phyloP scores from a whole-genome alignment of 1,140 invertebrate species.

The Drosophila lini region DNA sequence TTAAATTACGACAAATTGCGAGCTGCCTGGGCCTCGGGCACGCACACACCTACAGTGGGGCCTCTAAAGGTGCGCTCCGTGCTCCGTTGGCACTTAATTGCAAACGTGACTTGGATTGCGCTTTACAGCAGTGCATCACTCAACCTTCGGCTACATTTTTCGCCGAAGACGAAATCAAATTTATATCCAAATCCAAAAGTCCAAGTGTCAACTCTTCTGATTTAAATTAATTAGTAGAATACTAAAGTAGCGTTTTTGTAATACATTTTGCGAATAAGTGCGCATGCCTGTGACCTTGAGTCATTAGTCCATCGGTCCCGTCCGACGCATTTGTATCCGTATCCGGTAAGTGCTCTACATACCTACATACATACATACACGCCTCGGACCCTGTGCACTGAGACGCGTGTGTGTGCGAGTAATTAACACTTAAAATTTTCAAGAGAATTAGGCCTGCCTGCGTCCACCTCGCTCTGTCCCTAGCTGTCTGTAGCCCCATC shows the following conservation, averaged over 20 bases:
- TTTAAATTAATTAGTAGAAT: conserved; percentile 77
- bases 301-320: conserved; percentile 65
- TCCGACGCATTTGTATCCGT: conserved; percentile 26
- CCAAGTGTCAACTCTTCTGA: conserved; percentile 24
- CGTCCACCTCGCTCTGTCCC: conserved; percentile 11
- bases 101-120: conserved; percentile 28
- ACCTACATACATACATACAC: conserved; percentile 60
- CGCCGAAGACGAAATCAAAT: background rate
- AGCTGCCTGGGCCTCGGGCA: conserved; percentile 41
- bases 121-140: background rate
- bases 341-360: conserved; percentile 64
- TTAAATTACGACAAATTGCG: conserved; percentile 78
- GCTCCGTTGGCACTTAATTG: conserved; percentile 44
- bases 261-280: conserved; percentile 64
- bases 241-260: background rate
- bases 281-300: conserved; percentile 80
- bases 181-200: background rate
- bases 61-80: conserved; percentile 15
- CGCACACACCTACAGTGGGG: conserved; percentile 19
- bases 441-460: conserved; percentile 64
- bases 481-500: background rate
- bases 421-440: conserved; percentile 78
- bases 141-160: background rate
- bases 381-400: conserved; percentile 7
- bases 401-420: conserved; percentile 45